Conservation (phyloP, 2,888 invertebrate genomes). For the Nemotelus nigrinus region DNA sequence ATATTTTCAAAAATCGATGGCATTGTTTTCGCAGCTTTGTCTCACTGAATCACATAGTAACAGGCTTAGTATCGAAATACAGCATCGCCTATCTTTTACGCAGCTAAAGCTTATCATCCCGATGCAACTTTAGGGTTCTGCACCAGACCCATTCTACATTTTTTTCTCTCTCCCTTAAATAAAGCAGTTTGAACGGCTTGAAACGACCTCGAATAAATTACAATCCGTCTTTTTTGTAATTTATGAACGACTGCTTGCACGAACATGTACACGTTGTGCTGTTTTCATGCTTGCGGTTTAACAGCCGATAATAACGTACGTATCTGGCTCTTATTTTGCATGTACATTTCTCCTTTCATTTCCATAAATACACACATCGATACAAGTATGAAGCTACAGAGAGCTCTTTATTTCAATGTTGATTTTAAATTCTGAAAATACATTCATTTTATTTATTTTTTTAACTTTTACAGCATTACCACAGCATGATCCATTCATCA, state of each 20-base stretch:
- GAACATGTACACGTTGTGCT: not conserved
- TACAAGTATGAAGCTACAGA: not conserved
- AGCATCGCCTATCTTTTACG: conserved; percentile 7
- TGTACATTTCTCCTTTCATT: conserved; percentile 6
- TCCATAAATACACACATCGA: not conserved
- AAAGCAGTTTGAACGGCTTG: no score
- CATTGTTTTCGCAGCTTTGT: no score
- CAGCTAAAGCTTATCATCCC: not conserved
- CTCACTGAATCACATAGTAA: no score
- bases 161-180: no score
- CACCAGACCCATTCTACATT: conserved; percentile 4
- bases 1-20: no score
- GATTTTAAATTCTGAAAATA: no score
- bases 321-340: conserved; percentile 5
- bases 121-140: not conserved
- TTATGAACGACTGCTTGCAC: conserved; percentile 2
- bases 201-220: not conserved
- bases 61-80: not conserved
- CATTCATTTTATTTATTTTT: not conserved
- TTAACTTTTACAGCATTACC: conserved; percentile 59
- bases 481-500: conserved; percentile 63
- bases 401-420: no score
- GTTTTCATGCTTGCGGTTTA: conserved; percentile 32
- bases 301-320: conserved; percentile 42
- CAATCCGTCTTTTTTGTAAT: conserved; percentile 20